These are phyloP conservation scores for Alosa alosa DNA, from an alignment of 2,113 vertebrate species.

Conservation along the genomic window DNA sequence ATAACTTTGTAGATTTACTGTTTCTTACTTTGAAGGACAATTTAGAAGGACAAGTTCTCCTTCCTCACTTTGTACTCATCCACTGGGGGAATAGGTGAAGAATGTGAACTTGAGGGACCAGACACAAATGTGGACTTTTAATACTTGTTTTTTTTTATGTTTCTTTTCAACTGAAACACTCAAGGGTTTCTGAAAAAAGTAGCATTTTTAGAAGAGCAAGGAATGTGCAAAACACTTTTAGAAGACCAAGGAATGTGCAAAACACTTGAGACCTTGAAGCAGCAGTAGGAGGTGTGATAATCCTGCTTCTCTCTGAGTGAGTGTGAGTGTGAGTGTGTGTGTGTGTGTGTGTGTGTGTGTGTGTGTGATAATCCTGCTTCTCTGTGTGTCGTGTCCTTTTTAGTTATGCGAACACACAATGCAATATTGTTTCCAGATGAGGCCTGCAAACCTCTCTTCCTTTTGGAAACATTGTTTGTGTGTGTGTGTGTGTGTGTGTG, in stretches of 20 bases:
- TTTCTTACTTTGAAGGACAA: neutral
- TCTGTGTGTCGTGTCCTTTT: neutral
- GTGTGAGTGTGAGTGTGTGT: too few relatives aligned
- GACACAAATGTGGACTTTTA: neutral
- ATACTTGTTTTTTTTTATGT: neutral
- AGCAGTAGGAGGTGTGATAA: neutral
- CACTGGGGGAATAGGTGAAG: neutral
- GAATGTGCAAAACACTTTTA: neutral
- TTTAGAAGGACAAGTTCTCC: neutral
- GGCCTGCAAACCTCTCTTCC: neutral
- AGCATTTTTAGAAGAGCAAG: neutral
- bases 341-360: too few relatives aligned
- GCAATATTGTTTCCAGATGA: conserved; percentile 35
- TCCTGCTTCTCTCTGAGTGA: neutral
- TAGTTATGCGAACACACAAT: neutral
- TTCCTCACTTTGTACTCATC: neutral
- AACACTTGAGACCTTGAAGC: neutral
- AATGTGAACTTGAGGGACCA: neutral
- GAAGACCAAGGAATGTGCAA: neutral
- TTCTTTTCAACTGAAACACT: neutral
- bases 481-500: too few relatives aligned
- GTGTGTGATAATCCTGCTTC: neutral
- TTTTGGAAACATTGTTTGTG: neutral
- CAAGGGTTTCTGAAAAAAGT: neutral
- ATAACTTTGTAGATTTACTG: neutral